Evolutionary conservation across 2,113 vertebrate genomes (phyloP).

Genomic region (Hiodon alosoides): DNA sequence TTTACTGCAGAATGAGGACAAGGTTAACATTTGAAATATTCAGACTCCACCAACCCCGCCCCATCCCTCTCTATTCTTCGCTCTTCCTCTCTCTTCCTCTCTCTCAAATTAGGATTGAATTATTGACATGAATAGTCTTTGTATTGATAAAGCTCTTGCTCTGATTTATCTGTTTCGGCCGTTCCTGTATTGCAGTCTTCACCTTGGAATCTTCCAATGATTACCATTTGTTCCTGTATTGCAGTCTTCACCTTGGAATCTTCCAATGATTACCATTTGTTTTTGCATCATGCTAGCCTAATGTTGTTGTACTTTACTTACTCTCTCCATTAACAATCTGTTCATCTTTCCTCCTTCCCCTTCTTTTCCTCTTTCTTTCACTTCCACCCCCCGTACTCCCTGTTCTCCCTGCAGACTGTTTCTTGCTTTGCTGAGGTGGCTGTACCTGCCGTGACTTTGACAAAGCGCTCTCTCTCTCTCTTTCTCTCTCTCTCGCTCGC

Average conservation of each 20-base stretch:
- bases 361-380: background rate
- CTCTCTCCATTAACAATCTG: background rate
- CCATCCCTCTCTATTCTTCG: slow-evolving; percentile 25
- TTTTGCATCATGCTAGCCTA: background rate
- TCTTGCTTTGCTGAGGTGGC: slow-evolving; percentile 64
- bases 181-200: background rate
- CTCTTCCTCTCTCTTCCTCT: slow-evolving; percentile 13
- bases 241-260: background rate
- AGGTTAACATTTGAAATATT: slow-evolving; percentile 27
- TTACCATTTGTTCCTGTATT: too few species aligned
- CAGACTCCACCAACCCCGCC: slow-evolving; percentile 20
- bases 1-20: slow-evolving; percentile 9
- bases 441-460: slow-evolving; percentile 70
- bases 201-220: too few species aligned
- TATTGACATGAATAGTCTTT: slow-evolving; percentile 17
- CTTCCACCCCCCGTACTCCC: background rate
- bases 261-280: background rate
- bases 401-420: slow-evolving; percentile 37
- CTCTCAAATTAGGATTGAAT: slow-evolving; percentile 20
- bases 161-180: background rate
- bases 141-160: background rate
- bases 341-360: too few species aligned
- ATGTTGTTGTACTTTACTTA: background rate
- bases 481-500: background rate
- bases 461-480: slow-evolving; percentile 52